These are phyloP conservation scores for Drosophila kanapiae DNA, from an alignment of 1,140 invertebrate genomes.

Conservation along the genomic window DNA sequence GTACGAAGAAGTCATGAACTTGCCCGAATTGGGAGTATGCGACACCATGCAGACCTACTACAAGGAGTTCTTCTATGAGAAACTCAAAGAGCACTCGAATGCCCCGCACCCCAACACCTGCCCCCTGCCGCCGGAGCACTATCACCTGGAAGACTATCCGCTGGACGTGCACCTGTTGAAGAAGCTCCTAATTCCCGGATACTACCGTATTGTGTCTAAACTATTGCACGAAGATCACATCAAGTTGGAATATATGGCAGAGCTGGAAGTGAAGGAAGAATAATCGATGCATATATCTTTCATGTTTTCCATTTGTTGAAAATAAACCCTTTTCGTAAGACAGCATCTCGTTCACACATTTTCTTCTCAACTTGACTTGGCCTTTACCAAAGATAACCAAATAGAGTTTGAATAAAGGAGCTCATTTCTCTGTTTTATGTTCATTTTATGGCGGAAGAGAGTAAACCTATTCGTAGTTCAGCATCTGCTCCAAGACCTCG, in stretches of 20 bases:
- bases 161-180: constrained; percentile 30
- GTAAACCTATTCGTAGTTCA: constrained; percentile 50
- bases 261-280: constrained; percentile 16
- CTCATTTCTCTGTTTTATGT: neutral
- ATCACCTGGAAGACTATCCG: constrained; percentile 59
- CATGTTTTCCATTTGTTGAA: neutral
- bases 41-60: constrained; percentile 56
- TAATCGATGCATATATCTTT: neutral
- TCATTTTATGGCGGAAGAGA: constrained; percentile 36
- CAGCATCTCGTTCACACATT: neutral
- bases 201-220: constrained; percentile 34
- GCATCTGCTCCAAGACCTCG: constrained; percentile 81
- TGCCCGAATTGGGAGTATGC: constrained; percentile 38
- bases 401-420: constrained; percentile 5
- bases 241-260: constrained; percentile 39
- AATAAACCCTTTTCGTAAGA: neutral
- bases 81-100: constrained; percentile 60
- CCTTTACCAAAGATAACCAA: no score
- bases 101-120: constrained; percentile 60
- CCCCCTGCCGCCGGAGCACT: constrained; percentile 49
- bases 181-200: constrained; percentile 46
- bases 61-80: constrained; percentile 61
- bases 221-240: constrained; percentile 16
- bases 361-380: no score
- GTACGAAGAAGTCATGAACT: constrained; percentile 11